Evolutionary conservation across 2,797 vertebrate genomes (phyloP).

Genomic region (Melanotaenia boesemani): DNA sequence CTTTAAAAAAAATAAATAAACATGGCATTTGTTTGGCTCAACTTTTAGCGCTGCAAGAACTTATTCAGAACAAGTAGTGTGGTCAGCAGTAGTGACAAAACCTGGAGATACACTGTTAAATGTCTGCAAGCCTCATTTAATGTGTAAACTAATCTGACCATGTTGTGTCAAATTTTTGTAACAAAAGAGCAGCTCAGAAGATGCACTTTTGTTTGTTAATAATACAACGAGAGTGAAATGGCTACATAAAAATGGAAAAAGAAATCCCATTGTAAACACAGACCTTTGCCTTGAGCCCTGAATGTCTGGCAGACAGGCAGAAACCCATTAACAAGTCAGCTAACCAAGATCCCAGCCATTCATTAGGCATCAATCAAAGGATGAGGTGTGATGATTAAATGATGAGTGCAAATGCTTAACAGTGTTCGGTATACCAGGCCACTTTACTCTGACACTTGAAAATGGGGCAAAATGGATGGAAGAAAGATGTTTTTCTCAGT

Average conservation of each 20-base stretch:
- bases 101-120: constrained; percentile 64
- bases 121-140: constrained; percentile 61
- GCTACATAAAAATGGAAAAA: constrained; percentile 13
- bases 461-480: constrained; percentile 49
- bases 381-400: constrained; percentile 88
- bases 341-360: constrained; percentile 90
- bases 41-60: constrained; percentile 67
- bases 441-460: constrained; percentile 73
- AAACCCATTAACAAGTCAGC: constrained; percentile 89
- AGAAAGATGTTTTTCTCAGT: constrained; percentile 25
- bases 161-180: not conserved
- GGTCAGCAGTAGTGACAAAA: constrained; percentile 87
- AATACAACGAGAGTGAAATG: not conserved
- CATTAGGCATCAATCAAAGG: constrained; percentile 88
- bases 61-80: constrained; percentile 85
- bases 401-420: constrained; percentile 83
- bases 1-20: no score
- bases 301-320: constrained; percentile 71
- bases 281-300: constrained; percentile 25
- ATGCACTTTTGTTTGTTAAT: not conserved
- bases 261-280: constrained; percentile 16
- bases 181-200: not conserved
- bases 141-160: not conserved
- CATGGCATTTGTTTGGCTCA: not conserved
- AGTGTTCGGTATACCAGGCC: constrained; percentile 63